Percentiles rank a stretch among this genome's conserved stretches.
phyloP scores from a whole-genome alignment of 2,888 invertebrate species.

The Metacarcinus magister region DNA sequence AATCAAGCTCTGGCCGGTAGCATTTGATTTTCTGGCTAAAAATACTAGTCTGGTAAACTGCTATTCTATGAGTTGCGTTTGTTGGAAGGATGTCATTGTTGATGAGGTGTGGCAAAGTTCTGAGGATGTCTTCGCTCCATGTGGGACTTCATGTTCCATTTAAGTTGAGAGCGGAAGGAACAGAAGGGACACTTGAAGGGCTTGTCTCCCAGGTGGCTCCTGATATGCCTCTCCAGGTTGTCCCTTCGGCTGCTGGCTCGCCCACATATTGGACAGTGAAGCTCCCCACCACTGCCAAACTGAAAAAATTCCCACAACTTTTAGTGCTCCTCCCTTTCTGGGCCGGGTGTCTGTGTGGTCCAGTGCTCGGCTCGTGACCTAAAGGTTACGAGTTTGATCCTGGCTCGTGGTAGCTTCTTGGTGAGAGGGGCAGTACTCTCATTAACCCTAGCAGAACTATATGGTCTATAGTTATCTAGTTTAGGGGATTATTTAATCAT shows the following conservation, averaged over 20 bases:
- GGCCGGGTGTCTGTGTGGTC: neutral
- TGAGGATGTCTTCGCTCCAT: conserved; percentile 74
- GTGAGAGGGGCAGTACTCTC: too few relatives aligned
- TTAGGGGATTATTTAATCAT: too few relatives aligned
- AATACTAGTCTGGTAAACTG: conserved; percentile 21
- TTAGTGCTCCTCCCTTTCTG: neutral
- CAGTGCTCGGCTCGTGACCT: too few relatives aligned
- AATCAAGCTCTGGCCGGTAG: conserved; percentile 53
- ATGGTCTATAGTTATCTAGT: too few relatives aligned
- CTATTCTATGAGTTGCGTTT: conserved; percentile 53
- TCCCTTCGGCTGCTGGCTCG: conserved; percentile 74
- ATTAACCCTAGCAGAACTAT: too few relatives aligned
- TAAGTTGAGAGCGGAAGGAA: conserved; percentile 74
- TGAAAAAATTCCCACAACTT: conserved; percentile 40
- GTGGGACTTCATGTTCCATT: conserved; percentile 82
- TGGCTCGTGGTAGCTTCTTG: too few relatives aligned
- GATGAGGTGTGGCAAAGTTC: conserved; percentile 19
- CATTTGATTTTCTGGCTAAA: conserved; percentile 38
- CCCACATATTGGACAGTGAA: conserved; percentile 78
- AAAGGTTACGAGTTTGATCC: too few relatives aligned
- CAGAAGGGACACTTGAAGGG: conserved; percentile 79
- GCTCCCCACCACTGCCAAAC: conserved; percentile 62
- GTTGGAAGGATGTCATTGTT: conserved; percentile 69
- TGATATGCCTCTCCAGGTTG: conserved; percentile 78
- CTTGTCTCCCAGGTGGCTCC: conserved; percentile 79